A percentile compares a stretch with the other conserved stretches of the same genome.
These are phyloP conservation scores for Miichthys miiuy DNA, from an alignment of 2,797 vertebrate species.

Conservation along the genomic window DNA sequence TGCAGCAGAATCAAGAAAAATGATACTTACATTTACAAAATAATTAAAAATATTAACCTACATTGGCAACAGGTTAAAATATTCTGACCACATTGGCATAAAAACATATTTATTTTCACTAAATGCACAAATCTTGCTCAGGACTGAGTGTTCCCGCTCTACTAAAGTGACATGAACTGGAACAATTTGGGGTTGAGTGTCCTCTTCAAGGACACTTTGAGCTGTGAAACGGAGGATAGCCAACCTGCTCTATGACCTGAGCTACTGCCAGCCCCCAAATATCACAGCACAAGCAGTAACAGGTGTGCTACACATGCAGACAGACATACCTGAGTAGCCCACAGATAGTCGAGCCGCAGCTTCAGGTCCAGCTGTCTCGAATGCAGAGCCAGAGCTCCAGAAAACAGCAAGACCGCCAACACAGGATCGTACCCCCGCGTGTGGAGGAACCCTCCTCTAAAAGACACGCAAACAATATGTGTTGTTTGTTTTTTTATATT, in stretches of 20 bases:
- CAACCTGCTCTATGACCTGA: background rate
- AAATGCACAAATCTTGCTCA: no score
- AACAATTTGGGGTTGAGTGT: background rate
- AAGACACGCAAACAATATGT: conserved; percentile 6
- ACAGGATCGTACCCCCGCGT: conserved; percentile 91
- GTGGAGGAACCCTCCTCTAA: conserved; percentile 87
- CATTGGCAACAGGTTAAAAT: background rate
- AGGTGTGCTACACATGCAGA: background rate
- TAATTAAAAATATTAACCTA: background rate
- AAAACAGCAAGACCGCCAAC: conserved; percentile 92
- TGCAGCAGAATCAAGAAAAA: background rate
- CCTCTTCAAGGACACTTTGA: conserved; percentile 52
- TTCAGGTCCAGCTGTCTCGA: conserved; percentile 96
- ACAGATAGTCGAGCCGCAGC: conserved; percentile 96
- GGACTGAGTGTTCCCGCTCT: no score
- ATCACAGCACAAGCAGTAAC: background rate
- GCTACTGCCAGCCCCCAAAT: background rate
- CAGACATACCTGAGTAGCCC: conserved; percentile 91
- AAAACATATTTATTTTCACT: no score
- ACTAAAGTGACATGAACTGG: no score
- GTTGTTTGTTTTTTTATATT: conserved; percentile 2
- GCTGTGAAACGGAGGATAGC: background rate
- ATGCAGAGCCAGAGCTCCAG: conserved; percentile 93
- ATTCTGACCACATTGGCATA: no score
- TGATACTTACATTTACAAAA: background rate